Percentiles rank a stretch among this genome's conserved stretches.
phyloP scores from a whole-genome alignment of 2,888 invertebrate genomes.

The Gandaritis pyraliata region DNA sequence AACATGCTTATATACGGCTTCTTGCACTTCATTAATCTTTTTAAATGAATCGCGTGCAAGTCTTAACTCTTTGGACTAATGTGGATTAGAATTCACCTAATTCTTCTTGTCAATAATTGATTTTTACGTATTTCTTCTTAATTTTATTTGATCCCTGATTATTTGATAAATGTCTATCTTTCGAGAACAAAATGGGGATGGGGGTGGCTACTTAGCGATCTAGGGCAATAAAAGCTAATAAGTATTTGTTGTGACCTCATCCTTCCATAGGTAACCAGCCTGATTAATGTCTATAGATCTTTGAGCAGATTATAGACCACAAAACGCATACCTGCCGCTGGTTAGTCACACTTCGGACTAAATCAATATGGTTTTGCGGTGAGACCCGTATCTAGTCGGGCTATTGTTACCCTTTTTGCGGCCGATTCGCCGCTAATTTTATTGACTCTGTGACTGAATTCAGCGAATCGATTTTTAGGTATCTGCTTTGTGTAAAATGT shows the following conservation, averaged over 20 bases:
- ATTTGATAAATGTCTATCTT: too few species aligned
- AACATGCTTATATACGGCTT: constrained; percentile 15
- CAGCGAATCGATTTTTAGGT: constrained; percentile 56
- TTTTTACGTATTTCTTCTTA: too few species aligned
- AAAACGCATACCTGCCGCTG: constrained; percentile 32
- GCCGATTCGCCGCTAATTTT: constrained; percentile 58
- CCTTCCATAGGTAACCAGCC: neutral
- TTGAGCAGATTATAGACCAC: constrained; percentile 25
- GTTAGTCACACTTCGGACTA: constrained; percentile 58
- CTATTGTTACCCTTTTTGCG: constrained; percentile 63
- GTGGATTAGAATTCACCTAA: too few species aligned
- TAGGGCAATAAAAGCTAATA: neutral
- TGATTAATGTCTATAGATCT: constrained; percentile 24
- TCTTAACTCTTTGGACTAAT: too few species aligned
- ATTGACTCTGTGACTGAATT: constrained; percentile 60
- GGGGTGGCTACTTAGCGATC: too few species aligned
- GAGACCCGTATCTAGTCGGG: constrained; percentile 44
- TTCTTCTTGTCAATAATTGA: too few species aligned
- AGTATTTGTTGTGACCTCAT: constrained; percentile 11
- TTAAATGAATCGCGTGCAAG: neutral
- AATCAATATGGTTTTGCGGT: constrained; percentile 56
- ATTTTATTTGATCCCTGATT: too few species aligned
- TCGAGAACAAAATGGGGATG: too few species aligned
- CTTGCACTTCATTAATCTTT: constrained; percentile 10
- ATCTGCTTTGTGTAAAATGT: constrained; percentile 42